phyloP scores from a whole-genome alignment of 2,888 invertebrate species.

The Drosophila borborema region DNA sequence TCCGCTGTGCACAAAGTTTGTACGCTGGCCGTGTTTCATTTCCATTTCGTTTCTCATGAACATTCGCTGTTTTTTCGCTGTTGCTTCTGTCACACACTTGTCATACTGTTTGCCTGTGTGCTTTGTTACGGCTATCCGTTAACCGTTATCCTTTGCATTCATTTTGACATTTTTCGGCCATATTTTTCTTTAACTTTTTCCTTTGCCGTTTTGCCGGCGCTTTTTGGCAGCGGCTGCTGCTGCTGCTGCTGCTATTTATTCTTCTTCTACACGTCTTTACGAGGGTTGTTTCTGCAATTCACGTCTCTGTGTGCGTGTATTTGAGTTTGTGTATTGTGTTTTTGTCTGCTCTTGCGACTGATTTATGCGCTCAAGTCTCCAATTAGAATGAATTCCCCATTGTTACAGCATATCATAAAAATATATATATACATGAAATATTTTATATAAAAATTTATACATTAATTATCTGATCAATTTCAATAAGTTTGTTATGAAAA shows the following conservation, averaged over 20 bases:
- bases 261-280: conserved; percentile 36
- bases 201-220: conserved; percentile 61
- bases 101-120: conserved; percentile 15
- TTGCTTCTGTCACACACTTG: conserved; percentile 32
- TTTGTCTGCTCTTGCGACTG: conserved; percentile 15
- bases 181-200: conserved; percentile 43
- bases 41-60: conserved; percentile 39
- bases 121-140: conserved; percentile 21
- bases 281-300: conserved; percentile 63
- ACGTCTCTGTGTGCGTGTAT: background rate
- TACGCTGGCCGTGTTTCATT: conserved; percentile 37
- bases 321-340: conserved; percentile 14
- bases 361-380: conserved; percentile 33
- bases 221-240: conserved; percentile 43
- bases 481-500: conserved; percentile 4
- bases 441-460: background rate
- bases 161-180: conserved; percentile 62
- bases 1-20: conserved; percentile 34
- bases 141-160: conserved; percentile 27
- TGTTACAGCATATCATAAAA: conserved; percentile 16
- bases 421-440: no score
- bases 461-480: background rate
- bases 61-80: conserved; percentile 33
- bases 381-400: conserved; percentile 41
- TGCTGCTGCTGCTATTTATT: conserved; percentile 23